Evolutionary conservation across 2,888 invertebrate genomes (phyloP), one percentile per base, ranked within the genome.

Genomic region (Drosophila tripunctata): DNA sequence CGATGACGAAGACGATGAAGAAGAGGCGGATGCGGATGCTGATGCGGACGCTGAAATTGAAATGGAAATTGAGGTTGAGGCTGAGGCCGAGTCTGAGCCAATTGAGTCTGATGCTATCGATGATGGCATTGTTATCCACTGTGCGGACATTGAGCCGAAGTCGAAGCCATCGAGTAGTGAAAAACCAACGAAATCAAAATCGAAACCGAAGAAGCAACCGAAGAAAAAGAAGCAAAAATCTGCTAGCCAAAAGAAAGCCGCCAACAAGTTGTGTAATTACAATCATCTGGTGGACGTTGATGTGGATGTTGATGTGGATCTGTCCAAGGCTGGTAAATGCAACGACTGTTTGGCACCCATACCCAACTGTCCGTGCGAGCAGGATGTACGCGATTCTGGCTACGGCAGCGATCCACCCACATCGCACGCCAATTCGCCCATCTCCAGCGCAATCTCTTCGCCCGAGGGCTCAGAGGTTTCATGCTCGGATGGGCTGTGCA

Each of bases 401-500:
- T 97, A 97, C 90, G 96, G 96, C 15, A 97, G 97, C 8, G 97
- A 96, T 73, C 90, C 78, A 21, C 73, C 90, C 17, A 84, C 89
- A 38, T 91, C 90, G 67, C 95, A 95, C 76, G 94, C 94, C 75
- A 94, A 94, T 30, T 93, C 94, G 61, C 93, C 94, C 36, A 95
- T 95, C 48, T 96, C 96, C 17, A 96, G 96, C 75, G 93, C 95
- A 64, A 94, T 95, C 77, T 96, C 96, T 89, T 96, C 97, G 0
- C 96, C 96, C 0, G 97, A 97, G 88, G 97, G 97, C 24, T 97
- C 97, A 0, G 97, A 97, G 89, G 94, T 97, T 52, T 96, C 96
- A 0, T 98, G 97, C 91, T 96, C 95, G 0, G 97, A 97, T 89
- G 95, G 95, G 36, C 96, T 96, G 89, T 97, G 97, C 91, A 96